phyloP scores from a whole-genome alignment of 2,113 vertebrate species.

The Pelmatolapia mariae region DNA sequence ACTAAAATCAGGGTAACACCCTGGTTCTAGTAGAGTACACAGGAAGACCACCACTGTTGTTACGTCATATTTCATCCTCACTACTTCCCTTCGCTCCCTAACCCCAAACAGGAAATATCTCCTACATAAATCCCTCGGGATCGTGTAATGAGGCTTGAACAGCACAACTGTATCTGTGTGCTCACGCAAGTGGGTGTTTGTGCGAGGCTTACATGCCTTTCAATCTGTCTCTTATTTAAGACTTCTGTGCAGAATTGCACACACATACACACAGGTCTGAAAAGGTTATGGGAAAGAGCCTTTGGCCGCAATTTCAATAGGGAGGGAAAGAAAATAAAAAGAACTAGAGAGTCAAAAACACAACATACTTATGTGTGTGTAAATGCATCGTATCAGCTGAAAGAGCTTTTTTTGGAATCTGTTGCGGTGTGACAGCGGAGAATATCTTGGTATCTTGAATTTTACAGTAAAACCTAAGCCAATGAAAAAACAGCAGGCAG shows the following conservation, averaged over 20 bases:
- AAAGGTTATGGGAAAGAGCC: slow-evolving; percentile 54
- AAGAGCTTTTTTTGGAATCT: background rate
- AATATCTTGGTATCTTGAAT: background rate
- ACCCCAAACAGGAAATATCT: slow-evolving; percentile 60
- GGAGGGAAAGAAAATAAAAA: background rate
- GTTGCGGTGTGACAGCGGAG: background rate
- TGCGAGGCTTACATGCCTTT: background rate
- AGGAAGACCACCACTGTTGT: slow-evolving; percentile 37
- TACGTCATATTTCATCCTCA: slow-evolving; percentile 33
- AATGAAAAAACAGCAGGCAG: slow-evolving; percentile 33
- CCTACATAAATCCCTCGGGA: slow-evolving; percentile 13
- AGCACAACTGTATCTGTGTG: background rate
- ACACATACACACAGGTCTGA: slow-evolving; percentile 26
- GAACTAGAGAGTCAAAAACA: background rate
- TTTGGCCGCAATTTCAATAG: slow-evolving; percentile 5
- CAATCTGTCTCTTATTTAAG: slow-evolving; percentile 18
- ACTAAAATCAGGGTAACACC: slow-evolving; percentile 31
- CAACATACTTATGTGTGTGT: background rate
- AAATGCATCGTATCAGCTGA: background rate
- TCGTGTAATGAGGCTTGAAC: background rate
- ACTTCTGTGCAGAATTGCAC: slow-evolving; percentile 14
- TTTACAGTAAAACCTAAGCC: background rate
- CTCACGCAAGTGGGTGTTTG: background rate
- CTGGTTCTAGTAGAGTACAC: slow-evolving; percentile 18
- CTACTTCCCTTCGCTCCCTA: slow-evolving; percentile 33